A percentile compares a stretch with the other conserved stretches of the same genome.
Evolutionary conservation across 2,797 vertebrate genomes (phyloP).

Genomic region (Serranus cabrilla): DNA sequence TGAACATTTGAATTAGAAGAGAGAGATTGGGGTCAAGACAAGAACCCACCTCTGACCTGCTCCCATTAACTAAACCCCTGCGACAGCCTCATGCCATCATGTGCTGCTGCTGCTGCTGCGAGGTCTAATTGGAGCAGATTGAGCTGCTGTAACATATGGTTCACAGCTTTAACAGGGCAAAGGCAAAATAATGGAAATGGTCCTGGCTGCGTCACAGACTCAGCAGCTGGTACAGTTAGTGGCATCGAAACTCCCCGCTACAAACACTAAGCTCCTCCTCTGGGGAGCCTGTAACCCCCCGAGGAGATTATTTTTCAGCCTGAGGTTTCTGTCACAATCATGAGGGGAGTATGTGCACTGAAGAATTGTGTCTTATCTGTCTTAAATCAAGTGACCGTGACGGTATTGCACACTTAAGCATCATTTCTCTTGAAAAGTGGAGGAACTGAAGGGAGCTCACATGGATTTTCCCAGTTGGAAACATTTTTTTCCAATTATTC

Average conservation of each 20-base stretch:
- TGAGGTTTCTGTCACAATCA: conserved; percentile 10
- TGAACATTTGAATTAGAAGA: conserved; percentile 3
- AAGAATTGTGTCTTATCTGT: not conserved
- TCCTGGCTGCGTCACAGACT: conserved; percentile 49
- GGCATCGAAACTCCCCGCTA: conserved; percentile 17
- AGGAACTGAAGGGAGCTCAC: too few species aligned
- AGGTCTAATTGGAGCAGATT: conserved; percentile 67
- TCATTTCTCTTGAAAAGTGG: not conserved
- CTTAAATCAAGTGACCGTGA: conserved; percentile 2
- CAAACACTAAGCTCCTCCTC: conserved; percentile 4
- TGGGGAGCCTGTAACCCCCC: not conserved
- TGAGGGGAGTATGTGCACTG: not conserved
- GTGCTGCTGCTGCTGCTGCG: conserved; percentile 27
- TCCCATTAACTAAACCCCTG: conserved; percentile 30
- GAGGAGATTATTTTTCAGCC: not conserved
- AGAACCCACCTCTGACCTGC: not conserved
- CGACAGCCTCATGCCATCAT: not conserved
- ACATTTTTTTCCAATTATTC: too few species aligned
- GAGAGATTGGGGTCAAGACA: conserved; percentile 19
- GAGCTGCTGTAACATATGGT: conserved; percentile 63
- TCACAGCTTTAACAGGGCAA: conserved; percentile 34
- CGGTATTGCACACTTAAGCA: not conserved
- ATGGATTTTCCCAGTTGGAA: too few species aligned
- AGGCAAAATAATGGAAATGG: conserved; percentile 28
- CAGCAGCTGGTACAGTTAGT: conserved; percentile 37